Evolutionary conservation across 2,888 invertebrate species (phyloP).

Genomic region (Ormyrus rosae): DNA sequence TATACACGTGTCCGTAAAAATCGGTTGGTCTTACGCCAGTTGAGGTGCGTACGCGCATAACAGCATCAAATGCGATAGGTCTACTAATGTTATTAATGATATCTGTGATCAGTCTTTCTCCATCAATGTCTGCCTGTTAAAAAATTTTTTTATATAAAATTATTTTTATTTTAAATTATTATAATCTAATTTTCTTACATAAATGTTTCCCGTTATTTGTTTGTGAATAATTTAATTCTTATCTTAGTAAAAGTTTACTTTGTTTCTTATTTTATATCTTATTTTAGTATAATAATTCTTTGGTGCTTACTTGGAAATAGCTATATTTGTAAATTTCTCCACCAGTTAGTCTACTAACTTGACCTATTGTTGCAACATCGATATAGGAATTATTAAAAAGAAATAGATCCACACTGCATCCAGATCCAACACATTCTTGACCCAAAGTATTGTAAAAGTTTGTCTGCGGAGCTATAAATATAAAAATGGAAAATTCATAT

Average conservation of each 20-base stretch:
- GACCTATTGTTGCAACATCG: conserved; percentile 96
- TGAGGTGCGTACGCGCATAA: conserved; percentile 96
- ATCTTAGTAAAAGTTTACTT: neutral
- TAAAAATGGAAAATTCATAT: neutral
- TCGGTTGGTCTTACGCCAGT: conserved; percentile 97
- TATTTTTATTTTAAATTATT: neutral
- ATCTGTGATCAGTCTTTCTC: conserved; percentile 90
- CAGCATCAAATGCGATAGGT: conserved; percentile 94
- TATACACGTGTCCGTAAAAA: conserved; percentile 97
- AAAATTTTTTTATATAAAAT: conserved; percentile 1
- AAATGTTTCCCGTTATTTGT: neutral
- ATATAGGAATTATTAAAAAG: conserved; percentile 96
- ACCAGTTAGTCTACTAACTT: conserved; percentile 93
- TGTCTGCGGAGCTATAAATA: conserved; percentile 84
- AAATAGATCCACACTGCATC: conserved; percentile 96
- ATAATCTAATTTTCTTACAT: neutral
- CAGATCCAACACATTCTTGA: conserved; percentile 93
- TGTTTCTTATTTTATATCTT: neutral
- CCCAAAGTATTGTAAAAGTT: conserved; percentile 95
- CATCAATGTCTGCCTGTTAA: conserved; percentile 89
- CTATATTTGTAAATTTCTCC: conserved; percentile 98
- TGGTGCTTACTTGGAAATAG: conserved; percentile 89
- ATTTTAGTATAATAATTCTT: neutral
- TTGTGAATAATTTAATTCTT: neutral
- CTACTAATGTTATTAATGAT: conserved; percentile 87